Evolutionary conservation across 2,888 invertebrate species (phyloP).

Genomic region (Parelbella ahira): DNA sequence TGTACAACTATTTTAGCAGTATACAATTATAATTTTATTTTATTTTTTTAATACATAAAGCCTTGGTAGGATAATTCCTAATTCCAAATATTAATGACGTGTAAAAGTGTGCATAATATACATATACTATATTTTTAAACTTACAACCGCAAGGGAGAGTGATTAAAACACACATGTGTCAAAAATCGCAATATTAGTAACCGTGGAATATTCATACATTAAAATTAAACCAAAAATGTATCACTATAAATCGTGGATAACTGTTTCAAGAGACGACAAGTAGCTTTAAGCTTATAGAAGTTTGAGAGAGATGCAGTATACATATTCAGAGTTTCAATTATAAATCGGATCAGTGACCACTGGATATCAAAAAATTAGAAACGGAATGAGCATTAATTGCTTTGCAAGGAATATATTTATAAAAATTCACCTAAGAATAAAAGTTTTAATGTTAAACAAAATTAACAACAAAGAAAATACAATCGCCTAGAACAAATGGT

Average conservation of each 20-base stretch:
- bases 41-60: no score
- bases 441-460: slow-evolving; percentile 73
- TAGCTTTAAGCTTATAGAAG: slow-evolving; percentile 14
- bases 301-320: no score
- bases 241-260: slow-evolving; percentile 6
- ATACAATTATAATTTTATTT: no score
- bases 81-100: slow-evolving; percentile 4
- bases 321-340: no score
- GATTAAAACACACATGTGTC: slow-evolving; percentile 16
- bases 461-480: slow-evolving; percentile 77
- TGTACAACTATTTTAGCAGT: no score
- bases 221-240: slow-evolving; percentile 6
- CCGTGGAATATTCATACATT: slow-evolving; percentile 1
- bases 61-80: no score
- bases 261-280: neutral
- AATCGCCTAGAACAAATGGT: slow-evolving; percentile 77
- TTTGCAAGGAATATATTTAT: slow-evolving; percentile 32
- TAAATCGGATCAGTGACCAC: slow-evolving; percentile 33
- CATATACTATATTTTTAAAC: slow-evolving; percentile 4
- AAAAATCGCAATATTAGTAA: slow-evolving; percentile 14
- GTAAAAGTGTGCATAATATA: slow-evolving; percentile 18
- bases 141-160: slow-evolving; percentile 6
- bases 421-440: slow-evolving; percentile 37
- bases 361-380: slow-evolving; percentile 36
- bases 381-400: slow-evolving; percentile 45